These are phyloP conservation scores for Hestina assimilis DNA, from an alignment of 1,140 invertebrate species.

Conservation along the genomic window DNA sequence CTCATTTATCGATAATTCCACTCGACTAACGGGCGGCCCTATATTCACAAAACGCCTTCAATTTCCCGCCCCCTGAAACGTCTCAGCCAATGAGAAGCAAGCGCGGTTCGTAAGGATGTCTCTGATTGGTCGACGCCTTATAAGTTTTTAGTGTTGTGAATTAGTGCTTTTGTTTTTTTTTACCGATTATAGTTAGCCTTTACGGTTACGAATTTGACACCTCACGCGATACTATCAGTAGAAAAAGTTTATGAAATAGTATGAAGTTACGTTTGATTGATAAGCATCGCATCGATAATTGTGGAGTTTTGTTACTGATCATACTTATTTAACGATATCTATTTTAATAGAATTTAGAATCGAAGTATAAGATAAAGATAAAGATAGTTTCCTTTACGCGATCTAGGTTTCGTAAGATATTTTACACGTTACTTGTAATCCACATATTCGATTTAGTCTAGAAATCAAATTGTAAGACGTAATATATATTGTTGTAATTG, in stretches of 20 bases:
- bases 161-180: constrained; percentile 63
- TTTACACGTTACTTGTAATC: too few species aligned
- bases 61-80: constrained; percentile 45
- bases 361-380: too few species aligned
- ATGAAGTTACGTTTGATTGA: neutral
- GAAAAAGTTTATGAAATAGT: constrained; percentile 13
- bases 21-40: constrained; percentile 47
- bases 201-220: constrained; percentile 57
- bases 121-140: constrained; percentile 41
- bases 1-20: constrained; percentile 62
- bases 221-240: constrained; percentile 52
- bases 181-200: constrained; percentile 53
- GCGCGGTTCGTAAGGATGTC: constrained; percentile 34
- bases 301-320: neutral
- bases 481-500: too few species aligned
- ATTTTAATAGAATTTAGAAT: too few species aligned
- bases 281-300: neutral
- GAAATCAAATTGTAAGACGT: too few species aligned
- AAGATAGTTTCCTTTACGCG: too few species aligned
- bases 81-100: constrained; percentile 49
- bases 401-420: too few species aligned
- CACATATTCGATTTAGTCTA: too few species aligned
- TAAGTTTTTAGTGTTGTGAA: constrained; percentile 68
- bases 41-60: constrained; percentile 39
- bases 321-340: neutral